Evolutionary conservation across 37 sponge, comb jelly and placozoan species (phyloP).

Genomic region (Hexactinellida sp.): DNA sequence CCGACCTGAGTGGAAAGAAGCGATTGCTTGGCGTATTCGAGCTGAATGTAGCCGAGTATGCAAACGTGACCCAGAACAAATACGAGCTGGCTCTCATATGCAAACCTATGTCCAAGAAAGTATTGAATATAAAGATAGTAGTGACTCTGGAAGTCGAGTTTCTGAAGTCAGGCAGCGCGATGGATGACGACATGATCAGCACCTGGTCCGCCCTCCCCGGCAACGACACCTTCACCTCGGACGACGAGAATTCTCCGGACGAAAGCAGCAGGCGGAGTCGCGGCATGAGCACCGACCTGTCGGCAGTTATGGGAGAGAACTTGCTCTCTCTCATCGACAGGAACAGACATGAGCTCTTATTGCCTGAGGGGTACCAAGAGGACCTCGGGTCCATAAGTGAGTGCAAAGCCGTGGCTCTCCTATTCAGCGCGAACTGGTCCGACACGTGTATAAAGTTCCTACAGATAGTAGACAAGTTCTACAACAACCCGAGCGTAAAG

Average conservation of each 20-base stretch:
- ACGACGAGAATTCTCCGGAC: neutral
- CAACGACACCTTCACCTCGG: neutral
- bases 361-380: neutral
- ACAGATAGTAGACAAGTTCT: neutral
- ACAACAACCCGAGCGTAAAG: neutral
- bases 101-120: neutral
- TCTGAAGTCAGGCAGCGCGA: neutral
- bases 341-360: neutral
- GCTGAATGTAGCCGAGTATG: slow-evolving; percentile 7
- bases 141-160: neutral
- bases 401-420: neutral
- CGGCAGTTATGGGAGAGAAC: neutral
- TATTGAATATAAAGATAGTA: neutral
- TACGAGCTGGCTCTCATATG: neutral
- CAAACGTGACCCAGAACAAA: neutral
- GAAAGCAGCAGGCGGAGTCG: neutral
- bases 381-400: neutral
- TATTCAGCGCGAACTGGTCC: slow-evolving; percentile 1
- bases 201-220: neutral
- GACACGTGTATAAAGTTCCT: neutral
- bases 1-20: neutral
- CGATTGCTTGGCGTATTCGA: neutral
- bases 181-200: neutral
- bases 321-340: neutral
- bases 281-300: neutral